phyloP scores from a whole-genome alignment of 2,888 invertebrate genomes.

The Corbicula japonica region DNA sequence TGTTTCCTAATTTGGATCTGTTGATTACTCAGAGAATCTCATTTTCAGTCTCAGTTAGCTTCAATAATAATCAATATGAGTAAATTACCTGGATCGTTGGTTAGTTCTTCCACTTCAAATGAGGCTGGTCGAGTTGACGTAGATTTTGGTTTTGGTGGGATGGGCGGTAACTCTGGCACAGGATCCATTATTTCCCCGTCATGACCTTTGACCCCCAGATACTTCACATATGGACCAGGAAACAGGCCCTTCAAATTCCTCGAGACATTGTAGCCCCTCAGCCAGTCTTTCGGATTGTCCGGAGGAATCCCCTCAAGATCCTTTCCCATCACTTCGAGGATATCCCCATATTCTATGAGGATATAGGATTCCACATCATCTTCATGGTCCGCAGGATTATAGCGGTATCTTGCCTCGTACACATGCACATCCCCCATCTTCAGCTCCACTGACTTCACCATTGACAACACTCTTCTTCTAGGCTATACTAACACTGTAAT shows the following conservation, averaged over 20 bases:
- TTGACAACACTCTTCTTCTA: slow-evolving; percentile 12
- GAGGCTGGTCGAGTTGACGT: slow-evolving; percentile 37
- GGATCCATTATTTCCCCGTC: slow-evolving; percentile 56
- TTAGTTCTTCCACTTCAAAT: slow-evolving; percentile 23
- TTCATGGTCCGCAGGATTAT: slow-evolving; percentile 70
- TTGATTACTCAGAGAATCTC: too few relatives aligned
- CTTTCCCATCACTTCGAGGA: slow-evolving; percentile 64
- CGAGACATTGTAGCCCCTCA: slow-evolving; percentile 70
- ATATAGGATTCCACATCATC: slow-evolving; percentile 68
- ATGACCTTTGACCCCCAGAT: slow-evolving; percentile 56
- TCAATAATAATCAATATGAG: neutral
- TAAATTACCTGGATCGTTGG: slow-evolving; percentile 44
- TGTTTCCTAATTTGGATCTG: too few relatives aligned
- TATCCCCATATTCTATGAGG: slow-evolving; percentile 71
- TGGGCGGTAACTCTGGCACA: slow-evolving; percentile 51
- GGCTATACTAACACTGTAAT: too few relatives aligned
- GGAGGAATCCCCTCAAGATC: slow-evolving; percentile 47
- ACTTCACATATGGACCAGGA: slow-evolving; percentile 73
- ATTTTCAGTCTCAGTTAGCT: neutral
- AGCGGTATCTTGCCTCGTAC: slow-evolving; percentile 69
- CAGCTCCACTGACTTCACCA: slow-evolving; percentile 56
- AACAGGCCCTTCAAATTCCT: slow-evolving; percentile 69
- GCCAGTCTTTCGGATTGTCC: slow-evolving; percentile 69
- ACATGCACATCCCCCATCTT: slow-evolving; percentile 66
- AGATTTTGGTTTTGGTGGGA: slow-evolving; percentile 59